Conservation (phyloP, 2,888 invertebrate species). For the Carcina quercana region DNA sequence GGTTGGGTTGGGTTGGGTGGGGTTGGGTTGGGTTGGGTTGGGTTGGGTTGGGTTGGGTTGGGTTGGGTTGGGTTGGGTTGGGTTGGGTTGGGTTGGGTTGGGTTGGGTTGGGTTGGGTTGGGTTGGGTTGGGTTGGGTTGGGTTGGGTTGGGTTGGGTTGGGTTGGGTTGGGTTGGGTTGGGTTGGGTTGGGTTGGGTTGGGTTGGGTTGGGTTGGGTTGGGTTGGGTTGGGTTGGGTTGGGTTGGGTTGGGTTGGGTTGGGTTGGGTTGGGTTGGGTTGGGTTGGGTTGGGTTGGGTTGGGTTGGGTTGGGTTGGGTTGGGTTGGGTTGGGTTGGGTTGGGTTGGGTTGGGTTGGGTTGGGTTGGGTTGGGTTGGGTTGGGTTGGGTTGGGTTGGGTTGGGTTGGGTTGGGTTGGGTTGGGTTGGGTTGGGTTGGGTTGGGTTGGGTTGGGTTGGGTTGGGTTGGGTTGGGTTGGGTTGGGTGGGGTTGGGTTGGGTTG, state of each 20-base stretch:
- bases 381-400: conserved; percentile 11
- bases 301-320: conserved; percentile 6
- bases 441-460: conserved; percentile 6
- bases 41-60: conserved; percentile 1
- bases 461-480: conserved; percentile 8
- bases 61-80: background rate
- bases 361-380: conserved; percentile 12
- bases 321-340: conserved; percentile 12
- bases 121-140: conserved; percentile 6
- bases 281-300: conserved; percentile 3
- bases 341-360: conserved; percentile 12
- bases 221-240: conserved; percentile 6
- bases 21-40: conserved; percentile 1
- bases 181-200: conserved; percentile 8
- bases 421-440: conserved; percentile 8
- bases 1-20: conserved; percentile 2
- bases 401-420: conserved; percentile 10
- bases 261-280: conserved; percentile 8
- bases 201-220: conserved; percentile 8
- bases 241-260: conserved; percentile 8
- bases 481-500: conserved; percentile 14
- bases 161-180: conserved; percentile 11
- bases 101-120: conserved; percentile 1
- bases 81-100: background rate
- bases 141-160: conserved; percentile 4